A percentile compares a stretch with the other conserved stretches of the same genome.
These are phyloP conservation scores for Darwinula stevensoni DNA, from an alignment of 2,888 invertebrate genomes.

Conservation along the genomic window DNA sequence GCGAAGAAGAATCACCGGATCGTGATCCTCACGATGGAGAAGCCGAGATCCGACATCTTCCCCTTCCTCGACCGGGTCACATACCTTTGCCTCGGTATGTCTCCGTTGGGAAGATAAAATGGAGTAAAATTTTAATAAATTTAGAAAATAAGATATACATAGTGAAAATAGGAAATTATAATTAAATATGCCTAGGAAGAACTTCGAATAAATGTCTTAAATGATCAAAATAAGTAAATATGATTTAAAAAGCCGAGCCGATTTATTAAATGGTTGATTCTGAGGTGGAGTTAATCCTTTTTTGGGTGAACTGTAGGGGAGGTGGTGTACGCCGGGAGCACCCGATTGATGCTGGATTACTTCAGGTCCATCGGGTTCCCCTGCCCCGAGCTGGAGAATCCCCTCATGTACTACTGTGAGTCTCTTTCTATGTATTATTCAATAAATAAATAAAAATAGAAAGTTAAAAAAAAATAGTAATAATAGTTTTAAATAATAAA, in stretches of 20 bases:
- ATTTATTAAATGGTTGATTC: too few relatives aligned
- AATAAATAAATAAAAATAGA: neutral
- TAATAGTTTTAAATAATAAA: too few relatives aligned
- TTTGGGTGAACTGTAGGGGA: too few relatives aligned
- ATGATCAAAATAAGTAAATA: too few relatives aligned
- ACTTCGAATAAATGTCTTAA: too few relatives aligned
- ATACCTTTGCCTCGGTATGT: conserved; percentile 46
- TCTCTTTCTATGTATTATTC: conserved; percentile 1
- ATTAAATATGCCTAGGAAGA: too few relatives aligned
- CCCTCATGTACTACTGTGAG: conserved; percentile 88
- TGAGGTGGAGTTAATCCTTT: too few relatives aligned
- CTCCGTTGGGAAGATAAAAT: too few relatives aligned
- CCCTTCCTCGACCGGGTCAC: conserved; percentile 75
- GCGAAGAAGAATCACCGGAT: conserved; percentile 67
- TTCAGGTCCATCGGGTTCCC: conserved; percentile 86
- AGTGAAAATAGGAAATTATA: too few relatives aligned
- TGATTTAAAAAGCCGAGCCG: too few relatives aligned
- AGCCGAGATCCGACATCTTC: conserved; percentile 75
- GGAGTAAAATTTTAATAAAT: too few relatives aligned
- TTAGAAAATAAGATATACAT: too few relatives aligned
- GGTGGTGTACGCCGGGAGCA: conserved; percentile 69
- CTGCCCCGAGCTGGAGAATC: conserved; percentile 85
- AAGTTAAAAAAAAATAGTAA: neutral
- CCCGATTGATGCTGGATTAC: conserved; percentile 70
- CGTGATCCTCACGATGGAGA: conserved; percentile 68